phyloP scores from a whole-genome alignment of 2,113 vertebrate genomes.

The Pelecanoides urinatrix region DNA sequence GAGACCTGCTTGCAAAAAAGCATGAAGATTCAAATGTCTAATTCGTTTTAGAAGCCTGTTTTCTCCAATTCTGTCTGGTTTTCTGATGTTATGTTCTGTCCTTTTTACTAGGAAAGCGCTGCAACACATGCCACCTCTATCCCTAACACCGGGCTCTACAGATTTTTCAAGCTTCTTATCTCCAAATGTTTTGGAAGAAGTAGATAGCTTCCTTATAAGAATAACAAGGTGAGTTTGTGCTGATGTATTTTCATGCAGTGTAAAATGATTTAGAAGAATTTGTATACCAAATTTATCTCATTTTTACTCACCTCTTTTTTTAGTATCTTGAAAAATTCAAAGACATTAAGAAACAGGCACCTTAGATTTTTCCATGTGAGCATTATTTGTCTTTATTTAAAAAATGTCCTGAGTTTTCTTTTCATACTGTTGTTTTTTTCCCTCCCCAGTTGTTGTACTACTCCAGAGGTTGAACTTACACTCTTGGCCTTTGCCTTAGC shows the following conservation, averaged over 20 bases:
- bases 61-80: background rate
- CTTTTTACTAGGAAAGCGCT: constrained; percentile 85
- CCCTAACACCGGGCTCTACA: constrained; percentile 86
- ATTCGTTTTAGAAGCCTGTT: background rate
- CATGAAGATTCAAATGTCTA: background rate
- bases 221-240: constrained; percentile 81
- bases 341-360: background rate
- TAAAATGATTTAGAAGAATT: constrained; percentile 46
- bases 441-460: constrained; percentile 82
- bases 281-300: background rate
- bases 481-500: constrained; percentile 94
- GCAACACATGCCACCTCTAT: constrained; percentile 94
- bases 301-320: background rate
- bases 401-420: background rate
- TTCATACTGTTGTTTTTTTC: background rate
- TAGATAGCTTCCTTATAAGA: constrained; percentile 94
- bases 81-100: background rate
- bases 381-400: background rate
- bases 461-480: constrained; percentile 90
- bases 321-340: background rate
- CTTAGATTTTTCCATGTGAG: background rate
- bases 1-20: background rate
- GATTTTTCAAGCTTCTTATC: constrained; percentile 95
- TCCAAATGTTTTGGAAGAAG: constrained; percentile 91
- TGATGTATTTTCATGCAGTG: background rate